phyloP scores from a whole-genome alignment of 2,888 invertebrate species.

The Dioctria linearis region DNA sequence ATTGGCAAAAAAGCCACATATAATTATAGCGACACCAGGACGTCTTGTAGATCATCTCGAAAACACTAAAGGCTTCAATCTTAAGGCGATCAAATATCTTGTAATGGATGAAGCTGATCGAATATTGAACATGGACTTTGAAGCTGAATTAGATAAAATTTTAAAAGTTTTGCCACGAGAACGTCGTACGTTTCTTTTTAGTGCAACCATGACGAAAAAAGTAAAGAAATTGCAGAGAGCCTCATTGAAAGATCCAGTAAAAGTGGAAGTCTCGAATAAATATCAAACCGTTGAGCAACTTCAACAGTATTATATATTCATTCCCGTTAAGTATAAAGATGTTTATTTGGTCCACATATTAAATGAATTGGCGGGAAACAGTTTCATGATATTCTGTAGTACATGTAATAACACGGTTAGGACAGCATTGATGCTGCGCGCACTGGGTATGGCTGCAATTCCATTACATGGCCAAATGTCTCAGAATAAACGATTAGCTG shows the following conservation, averaged over 20 bases:
- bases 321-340: conserved; percentile 97
- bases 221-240: conserved; percentile 97
- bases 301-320: conserved; percentile 94
- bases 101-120: conserved; percentile 99
- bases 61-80: conserved; percentile 97
- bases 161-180: conserved; percentile 90
- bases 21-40: conserved; percentile 97
- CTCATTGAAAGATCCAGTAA: conserved; percentile 93
- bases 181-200: conserved; percentile 93
- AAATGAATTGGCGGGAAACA: conserved; percentile 95
- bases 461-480: conserved; percentile 99
- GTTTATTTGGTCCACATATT: conserved; percentile 95
- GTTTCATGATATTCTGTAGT: conserved; percentile 97
- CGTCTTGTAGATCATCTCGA: conserved; percentile 96
- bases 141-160: conserved; percentile 97
- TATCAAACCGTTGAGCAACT: conserved; percentile 98
- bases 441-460: conserved; percentile 93
- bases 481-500: conserved; percentile 95
- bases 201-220: conserved; percentile 99
- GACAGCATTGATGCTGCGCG: conserved; percentile 89
- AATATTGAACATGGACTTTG: conserved; percentile 99
- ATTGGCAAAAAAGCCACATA: conserved; percentile 96
- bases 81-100: conserved; percentile 89
- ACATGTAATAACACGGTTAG: conserved; percentile 95
- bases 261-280: conserved; percentile 95